phyloP scores from a whole-genome alignment of 2,113 vertebrate genomes.

The Neofelis nebulosa region DNA sequence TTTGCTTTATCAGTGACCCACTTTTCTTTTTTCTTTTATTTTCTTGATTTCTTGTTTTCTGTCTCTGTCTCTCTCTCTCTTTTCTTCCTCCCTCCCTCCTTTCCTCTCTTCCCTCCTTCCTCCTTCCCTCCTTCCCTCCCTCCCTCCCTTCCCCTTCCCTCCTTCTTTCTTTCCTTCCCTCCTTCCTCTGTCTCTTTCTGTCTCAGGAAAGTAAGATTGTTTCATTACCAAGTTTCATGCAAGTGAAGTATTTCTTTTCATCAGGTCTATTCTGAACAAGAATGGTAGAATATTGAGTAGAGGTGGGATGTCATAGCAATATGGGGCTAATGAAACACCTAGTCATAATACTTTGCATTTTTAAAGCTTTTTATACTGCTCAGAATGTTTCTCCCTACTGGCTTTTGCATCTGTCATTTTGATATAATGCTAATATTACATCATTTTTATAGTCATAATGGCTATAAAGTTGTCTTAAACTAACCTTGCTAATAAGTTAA shows the following conservation, averaged over 20 bases:
- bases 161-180: too few relatives aligned
- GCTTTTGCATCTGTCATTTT: slow-evolving; percentile 15
- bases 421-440: neutral
- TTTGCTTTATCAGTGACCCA: neutral
- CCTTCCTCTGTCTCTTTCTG: neutral
- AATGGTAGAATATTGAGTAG: slow-evolving; percentile 22
- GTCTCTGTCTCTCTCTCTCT: neutral
- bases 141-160: too few relatives aligned
- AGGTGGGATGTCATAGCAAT: neutral
- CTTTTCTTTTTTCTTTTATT: neutral
- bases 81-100: fast-evolving
- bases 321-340: neutral
- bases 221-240: neutral
- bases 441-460: neutral
- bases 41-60: neutral
- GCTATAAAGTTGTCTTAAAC: neutral
- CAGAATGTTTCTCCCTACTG: neutral
- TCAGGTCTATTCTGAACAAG: neutral
- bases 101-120: neutral
- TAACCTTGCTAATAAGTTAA: slow-evolving; percentile 12
- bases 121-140: too few relatives aligned
- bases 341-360: neutral
- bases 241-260: slow-evolving; percentile 4
- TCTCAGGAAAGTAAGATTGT: neutral
- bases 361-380: neutral